Conservation (phyloP, 2,797 vertebrate genomes). For the Monodelphis domestica region DNA sequence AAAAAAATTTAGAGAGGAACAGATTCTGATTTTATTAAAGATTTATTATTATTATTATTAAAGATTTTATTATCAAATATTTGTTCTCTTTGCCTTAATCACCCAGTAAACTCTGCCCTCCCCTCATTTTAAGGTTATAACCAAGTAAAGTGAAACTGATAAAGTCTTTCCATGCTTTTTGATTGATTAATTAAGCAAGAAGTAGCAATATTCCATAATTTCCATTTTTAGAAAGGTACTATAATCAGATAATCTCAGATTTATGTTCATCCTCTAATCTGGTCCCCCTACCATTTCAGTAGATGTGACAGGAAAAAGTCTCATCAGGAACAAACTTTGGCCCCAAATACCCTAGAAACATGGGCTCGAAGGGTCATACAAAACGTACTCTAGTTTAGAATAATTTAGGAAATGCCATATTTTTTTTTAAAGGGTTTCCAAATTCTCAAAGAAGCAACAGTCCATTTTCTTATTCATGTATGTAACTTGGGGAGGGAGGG, state of each 20-base stretch:
- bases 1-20: not conserved
- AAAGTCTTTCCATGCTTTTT: not conserved
- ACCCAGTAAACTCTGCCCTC: not conserved
- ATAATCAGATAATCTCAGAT: not conserved
- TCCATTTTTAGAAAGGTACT: not conserved
- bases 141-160: not conserved
- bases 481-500: no score
- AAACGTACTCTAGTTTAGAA: no score
- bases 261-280: not conserved
- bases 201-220: not conserved
- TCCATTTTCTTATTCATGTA: no score
- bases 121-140: not conserved
- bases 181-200: not conserved
- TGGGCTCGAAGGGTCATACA: no score
- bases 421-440: no score
- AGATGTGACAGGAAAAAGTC: not conserved
- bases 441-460: no score
- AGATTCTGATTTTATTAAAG: slow-evolving; percentile 27
- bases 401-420: no score
- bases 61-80: no score
- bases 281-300: not conserved
- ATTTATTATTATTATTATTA: no score
- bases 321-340: not conserved
- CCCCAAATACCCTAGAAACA: not conserved
- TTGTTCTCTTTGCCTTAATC: no score